Evolutionary conservation across 1,140 invertebrate genomes (phyloP), one percentile per base, ranked within the genome.

Genomic region (Musca vetustissima): DNA sequence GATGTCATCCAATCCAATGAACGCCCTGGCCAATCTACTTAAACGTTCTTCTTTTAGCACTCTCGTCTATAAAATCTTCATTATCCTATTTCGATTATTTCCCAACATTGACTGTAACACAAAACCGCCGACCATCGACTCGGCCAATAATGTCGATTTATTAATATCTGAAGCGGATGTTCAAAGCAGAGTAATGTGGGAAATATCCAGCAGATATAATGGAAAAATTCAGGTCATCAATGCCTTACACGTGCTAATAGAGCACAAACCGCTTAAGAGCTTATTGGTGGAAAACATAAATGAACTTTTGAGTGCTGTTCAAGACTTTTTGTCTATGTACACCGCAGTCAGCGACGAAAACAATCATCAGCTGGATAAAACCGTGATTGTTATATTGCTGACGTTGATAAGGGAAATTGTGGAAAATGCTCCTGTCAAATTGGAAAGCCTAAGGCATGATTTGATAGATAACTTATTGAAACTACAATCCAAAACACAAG

Each of bases 371-470:
- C 36, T 36, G 15, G 22, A n/a, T 28, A 8, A 43, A 43, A 43
- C 1, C 36, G 28, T 64, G 3, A 32, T 78, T 14, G 53, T 79
- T 0, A 69, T 81, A 0, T 67, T 81, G 1, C 55, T 82, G 1
- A 73, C 76, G 15, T 67, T 82, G 14, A 59, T 78, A 2, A 74
- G 75, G 53, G 81, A 83, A 52, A 69, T 82, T 17, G 17, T 83
- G 1, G 70, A 77, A 24, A 68, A 67, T 21, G 72, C 53, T 19
- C 67, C 74, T 21, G 8, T 19, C 9, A 8, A 61, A 13, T 24
- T 13, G 17, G 28, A 24, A 70, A 59, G n/a, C 36, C 19, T 19
- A n/a, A 64, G 32, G 21, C 68, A 22, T 64, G 57, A 13, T 25
- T 28, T 15, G 19, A 59, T 2, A 59, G 73, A 19, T 49, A 73